Percentiles rank a stretch among this genome's conserved stretches.
phyloP scores from a whole-genome alignment of 1,140 invertebrate species.

The Watersipora subatra region DNA sequence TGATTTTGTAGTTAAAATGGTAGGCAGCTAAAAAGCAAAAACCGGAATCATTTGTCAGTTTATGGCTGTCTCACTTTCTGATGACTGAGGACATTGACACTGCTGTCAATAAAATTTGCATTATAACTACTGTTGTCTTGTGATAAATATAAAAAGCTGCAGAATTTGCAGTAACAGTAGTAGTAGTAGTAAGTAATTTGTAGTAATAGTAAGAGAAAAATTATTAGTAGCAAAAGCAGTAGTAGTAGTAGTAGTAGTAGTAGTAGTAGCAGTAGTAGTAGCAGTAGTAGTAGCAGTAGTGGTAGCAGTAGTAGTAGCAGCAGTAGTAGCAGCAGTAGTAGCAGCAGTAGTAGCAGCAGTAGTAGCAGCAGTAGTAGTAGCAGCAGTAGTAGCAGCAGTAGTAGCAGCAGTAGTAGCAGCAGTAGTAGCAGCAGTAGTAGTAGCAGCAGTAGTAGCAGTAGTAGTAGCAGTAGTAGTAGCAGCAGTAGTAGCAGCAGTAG shows the following conservation, averaged over 20 bases:
- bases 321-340: conserved; percentile 12
- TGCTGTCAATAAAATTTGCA: no score
- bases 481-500: conserved; percentile 11
- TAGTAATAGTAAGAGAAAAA: conserved; percentile 2
- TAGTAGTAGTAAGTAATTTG: not conserved
- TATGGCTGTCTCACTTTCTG: no score
- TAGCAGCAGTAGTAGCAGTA: conserved; percentile 3
- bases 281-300: not conserved
- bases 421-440: conserved; percentile 2
- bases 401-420: not conserved
- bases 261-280: not conserved
- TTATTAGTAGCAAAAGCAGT: not conserved
- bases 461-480: conserved; percentile 8
- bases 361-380: conserved; percentile 12
- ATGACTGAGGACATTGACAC: no score
- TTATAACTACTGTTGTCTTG: conserved; percentile 12
- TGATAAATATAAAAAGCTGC: conserved; percentile 11
- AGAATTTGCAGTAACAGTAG: conserved; percentile 1
- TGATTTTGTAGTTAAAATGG: no score
- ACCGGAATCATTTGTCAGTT: no score
- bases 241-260: not conserved
- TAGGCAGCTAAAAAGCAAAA: no score
- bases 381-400: conserved; percentile 7
- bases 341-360: conserved; percentile 12
- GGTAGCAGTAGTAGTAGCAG: conserved; percentile 11